phyloP scores from a whole-genome alignment of 2,113 vertebrate species.

The Polypterus senegalus region DNA sequence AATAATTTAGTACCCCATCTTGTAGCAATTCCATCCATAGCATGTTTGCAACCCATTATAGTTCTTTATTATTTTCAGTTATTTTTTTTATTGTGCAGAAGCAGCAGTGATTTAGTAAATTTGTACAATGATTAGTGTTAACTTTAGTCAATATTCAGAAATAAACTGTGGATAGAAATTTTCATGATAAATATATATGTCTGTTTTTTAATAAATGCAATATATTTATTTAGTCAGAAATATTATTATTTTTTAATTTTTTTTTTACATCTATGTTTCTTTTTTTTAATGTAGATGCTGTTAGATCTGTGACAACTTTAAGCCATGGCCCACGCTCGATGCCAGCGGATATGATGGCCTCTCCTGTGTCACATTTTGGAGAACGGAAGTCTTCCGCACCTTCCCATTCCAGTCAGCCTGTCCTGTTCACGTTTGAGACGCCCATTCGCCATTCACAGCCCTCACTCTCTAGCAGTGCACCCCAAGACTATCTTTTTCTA shows the following conservation, averaged over 20 bases:
- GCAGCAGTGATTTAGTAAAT: too few relatives aligned
- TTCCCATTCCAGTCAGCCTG: conserved; percentile 85
- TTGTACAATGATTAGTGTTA: too few relatives aligned
- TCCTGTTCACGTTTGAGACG: conserved; percentile 86
- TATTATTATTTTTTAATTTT: background rate
- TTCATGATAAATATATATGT: too few relatives aligned
- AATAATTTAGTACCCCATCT: too few relatives aligned
- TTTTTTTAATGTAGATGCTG: conserved; percentile 49
- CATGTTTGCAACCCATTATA: too few relatives aligned
- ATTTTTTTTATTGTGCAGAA: too few relatives aligned
- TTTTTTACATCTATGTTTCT: background rate
- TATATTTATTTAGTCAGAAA: background rate
- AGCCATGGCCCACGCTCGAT: conserved; percentile 68
- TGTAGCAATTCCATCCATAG: too few relatives aligned
- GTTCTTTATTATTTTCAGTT: too few relatives aligned
- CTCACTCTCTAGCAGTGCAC: conserved; percentile 79
- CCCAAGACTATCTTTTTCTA: conserved; percentile 94
- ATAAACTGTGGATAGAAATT: too few relatives aligned
- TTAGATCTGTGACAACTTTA: conserved; percentile 50
- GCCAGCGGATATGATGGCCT: conserved; percentile 60
- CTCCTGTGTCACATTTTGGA: conserved; percentile 61
- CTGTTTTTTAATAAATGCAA: too few relatives aligned
- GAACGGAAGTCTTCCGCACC: conserved; percentile 73
- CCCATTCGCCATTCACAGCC: conserved; percentile 56
- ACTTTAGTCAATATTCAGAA: too few relatives aligned